Percentiles rank a stretch among this genome's conserved stretches.
These are phyloP conservation scores for Drosophila asahinai DNA, from an alignment of 1,140 invertebrate genomes.

Conservation along the genomic window DNA sequence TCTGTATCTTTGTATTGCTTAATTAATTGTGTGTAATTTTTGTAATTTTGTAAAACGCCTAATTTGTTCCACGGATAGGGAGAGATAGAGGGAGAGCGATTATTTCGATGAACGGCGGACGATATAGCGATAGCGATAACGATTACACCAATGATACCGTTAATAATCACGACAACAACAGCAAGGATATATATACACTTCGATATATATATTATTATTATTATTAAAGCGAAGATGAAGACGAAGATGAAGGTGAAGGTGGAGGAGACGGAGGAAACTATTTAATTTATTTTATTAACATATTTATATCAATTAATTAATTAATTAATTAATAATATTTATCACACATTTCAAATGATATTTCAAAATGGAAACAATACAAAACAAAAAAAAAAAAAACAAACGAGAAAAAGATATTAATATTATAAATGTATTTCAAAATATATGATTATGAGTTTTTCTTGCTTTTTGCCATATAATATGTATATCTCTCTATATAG, in stretches of 20 bases:
- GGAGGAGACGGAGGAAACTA: conserved; percentile 48
- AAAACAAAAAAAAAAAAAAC: conserved; percentile 49
- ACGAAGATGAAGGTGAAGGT: conserved; percentile 20
- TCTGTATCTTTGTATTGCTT: conserved; percentile 52
- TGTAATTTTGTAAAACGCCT: conserved; percentile 48
- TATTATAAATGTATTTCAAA: conserved; percentile 84
- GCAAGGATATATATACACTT: conserved; percentile 48
- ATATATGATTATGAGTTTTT: conserved; percentile 83
- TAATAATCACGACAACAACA: conserved; percentile 37
- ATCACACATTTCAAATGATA: conserved; percentile 82
- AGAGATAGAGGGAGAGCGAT: neutral
- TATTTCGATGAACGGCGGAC: conserved; percentile 21
- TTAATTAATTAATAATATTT: conserved; percentile 78
- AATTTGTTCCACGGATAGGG: conserved; percentile 36
- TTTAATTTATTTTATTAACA: conserved; percentile 83
- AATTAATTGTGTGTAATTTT: conserved; percentile 60
- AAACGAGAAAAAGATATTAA: conserved; percentile 67
- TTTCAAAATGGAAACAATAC: conserved; percentile 73
- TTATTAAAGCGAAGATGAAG: conserved; percentile 38
- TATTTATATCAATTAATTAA: conserved; percentile 76
- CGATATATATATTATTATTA: conserved; percentile 54
- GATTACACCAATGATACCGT: conserved; percentile 48
- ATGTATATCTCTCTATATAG: conserved; percentile 52
- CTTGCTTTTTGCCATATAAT: conserved; percentile 79
- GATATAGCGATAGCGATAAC: conserved; percentile 37